phyloP scores from a whole-genome alignment of 2,888 invertebrate genomes.

The Leucoptera coffeella region DNA sequence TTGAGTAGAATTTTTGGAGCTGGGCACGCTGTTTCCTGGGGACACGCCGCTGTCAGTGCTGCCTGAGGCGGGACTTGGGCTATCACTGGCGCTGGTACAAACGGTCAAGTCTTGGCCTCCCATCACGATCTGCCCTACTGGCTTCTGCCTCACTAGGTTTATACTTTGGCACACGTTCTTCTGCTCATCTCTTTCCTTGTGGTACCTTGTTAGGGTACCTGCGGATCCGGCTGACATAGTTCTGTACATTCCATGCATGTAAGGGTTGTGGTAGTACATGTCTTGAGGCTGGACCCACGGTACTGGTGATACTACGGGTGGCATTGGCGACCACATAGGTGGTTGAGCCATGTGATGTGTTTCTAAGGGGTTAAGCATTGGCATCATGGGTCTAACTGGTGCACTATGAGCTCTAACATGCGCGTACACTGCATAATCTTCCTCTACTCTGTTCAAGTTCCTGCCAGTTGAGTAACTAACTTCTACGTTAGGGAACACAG shows the following conservation, averaged over 20 bases:
- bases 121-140: constrained; percentile 41
- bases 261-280: constrained; percentile 37
- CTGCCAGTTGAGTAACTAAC: constrained; percentile 23
- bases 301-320: constrained; percentile 28
- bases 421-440: constrained; percentile 26
- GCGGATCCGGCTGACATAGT: constrained; percentile 42
- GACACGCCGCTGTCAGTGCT: constrained; percentile 42
- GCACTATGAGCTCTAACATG: constrained; percentile 36
- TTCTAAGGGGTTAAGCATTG: constrained; percentile 22
- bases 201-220: constrained; percentile 38
- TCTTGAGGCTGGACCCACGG: constrained; percentile 31
- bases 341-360: constrained; percentile 32
- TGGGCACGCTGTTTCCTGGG: constrained; percentile 34
- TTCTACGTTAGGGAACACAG: constrained; percentile 34
- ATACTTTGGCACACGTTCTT: constrained; percentile 48
- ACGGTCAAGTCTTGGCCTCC: constrained; percentile 42
- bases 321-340: constrained; percentile 38
- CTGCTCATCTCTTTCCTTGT: constrained; percentile 26
- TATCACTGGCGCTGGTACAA: constrained; percentile 33
- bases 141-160: constrained; percentile 46
- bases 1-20: constrained; percentile 30
- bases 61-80: constrained; percentile 36
- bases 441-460: constrained; percentile 17
- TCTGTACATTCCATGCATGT: constrained; percentile 33
- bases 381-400: constrained; percentile 25